A percentile compares a stretch with the other conserved stretches of the same genome.
phyloP scores from a whole-genome alignment of 2,113 vertebrate species.

The Ceyx margarethae region DNA sequence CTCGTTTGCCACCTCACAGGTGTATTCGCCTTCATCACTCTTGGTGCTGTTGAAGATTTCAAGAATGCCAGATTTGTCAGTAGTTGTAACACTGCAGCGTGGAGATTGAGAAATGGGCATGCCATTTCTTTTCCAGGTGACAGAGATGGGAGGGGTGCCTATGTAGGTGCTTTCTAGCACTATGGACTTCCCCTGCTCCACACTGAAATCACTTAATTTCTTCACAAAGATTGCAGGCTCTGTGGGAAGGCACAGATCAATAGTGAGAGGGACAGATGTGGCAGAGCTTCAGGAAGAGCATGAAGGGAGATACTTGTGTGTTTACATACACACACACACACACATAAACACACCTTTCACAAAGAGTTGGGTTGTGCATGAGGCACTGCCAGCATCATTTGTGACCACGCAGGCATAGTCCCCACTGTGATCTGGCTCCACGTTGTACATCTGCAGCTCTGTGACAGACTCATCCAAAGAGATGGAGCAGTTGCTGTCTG shows the following conservation, averaged over 20 bases:
- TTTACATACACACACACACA: slow-evolving; percentile 14
- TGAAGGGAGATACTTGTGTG: neutral
- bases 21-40: slow-evolving; percentile 86
- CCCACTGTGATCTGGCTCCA: slow-evolving; percentile 83
- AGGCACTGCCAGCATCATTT: slow-evolving; percentile 94
- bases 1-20: slow-evolving; percentile 90
- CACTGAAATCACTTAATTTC: slow-evolving; percentile 87
- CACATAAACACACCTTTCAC: slow-evolving; percentile 89
- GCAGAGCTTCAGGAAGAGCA: neutral
- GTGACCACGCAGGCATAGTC: slow-evolving; percentile 93
- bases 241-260: slow-evolving; percentile 60
- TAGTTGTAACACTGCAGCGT: slow-evolving; percentile 88
- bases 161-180: slow-evolving; percentile 86
- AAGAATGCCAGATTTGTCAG: slow-evolving; percentile 91
- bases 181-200: slow-evolving; percentile 88
- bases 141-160: slow-evolving; percentile 88
- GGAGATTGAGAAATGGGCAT: slow-evolving; percentile 84
- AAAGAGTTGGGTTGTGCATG: slow-evolving; percentile 85
- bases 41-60: slow-evolving; percentile 88
- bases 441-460: slow-evolving; percentile 81
- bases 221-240: slow-evolving; percentile 94
- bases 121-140: slow-evolving; percentile 91
- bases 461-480: slow-evolving; percentile 83
- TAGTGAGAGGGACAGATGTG: neutral
- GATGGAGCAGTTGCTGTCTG: slow-evolving; percentile 81